These are phyloP conservation scores for Martes flavigula DNA, from an alignment of 2,797 vertebrate species.

Conservation along the genomic window DNA sequence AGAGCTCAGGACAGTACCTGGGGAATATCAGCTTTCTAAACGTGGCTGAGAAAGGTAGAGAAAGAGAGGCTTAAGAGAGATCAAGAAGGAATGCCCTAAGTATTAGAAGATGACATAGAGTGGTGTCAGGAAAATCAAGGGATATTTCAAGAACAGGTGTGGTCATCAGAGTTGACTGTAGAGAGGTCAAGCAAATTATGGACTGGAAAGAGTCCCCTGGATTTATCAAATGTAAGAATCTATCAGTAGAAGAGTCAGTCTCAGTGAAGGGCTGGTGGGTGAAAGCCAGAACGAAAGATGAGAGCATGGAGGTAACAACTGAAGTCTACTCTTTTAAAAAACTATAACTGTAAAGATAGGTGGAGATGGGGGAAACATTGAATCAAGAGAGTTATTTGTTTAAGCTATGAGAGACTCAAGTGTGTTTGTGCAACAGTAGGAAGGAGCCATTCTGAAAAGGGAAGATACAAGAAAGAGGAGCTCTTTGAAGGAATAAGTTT, in stretches of 20 bases:
- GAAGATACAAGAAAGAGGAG: not conserved
- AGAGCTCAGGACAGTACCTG: not conserved
- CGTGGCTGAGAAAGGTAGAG: not conserved
- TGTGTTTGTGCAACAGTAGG: not conserved
- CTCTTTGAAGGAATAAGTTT: not conserved
- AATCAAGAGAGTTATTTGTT: not conserved
- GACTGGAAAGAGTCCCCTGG: not conserved
- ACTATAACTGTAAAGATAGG: not conserved
- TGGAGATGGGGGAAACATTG: not conserved
- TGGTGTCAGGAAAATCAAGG: not conserved
- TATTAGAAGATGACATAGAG: not conserved
- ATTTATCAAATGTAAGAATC: not conserved
- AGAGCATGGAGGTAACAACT: not conserved
- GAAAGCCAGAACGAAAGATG: not conserved
- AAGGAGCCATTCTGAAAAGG: not conserved
- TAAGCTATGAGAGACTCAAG: not conserved
- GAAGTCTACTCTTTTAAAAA: not conserved
- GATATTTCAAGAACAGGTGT: not conserved
- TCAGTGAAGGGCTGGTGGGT: not conserved
- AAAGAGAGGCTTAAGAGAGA: not conserved
- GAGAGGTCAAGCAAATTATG: not conserved
- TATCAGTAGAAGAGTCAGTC: not conserved
- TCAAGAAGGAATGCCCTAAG: not conserved
- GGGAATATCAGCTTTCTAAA: not conserved
- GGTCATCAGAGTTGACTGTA: not conserved